A percentile compares a stretch with the other conserved stretches of the same genome.
Evolutionary conservation across 2,888 invertebrate genomes (phyloP).

Genomic region (Agrochola circellaris): DNA sequence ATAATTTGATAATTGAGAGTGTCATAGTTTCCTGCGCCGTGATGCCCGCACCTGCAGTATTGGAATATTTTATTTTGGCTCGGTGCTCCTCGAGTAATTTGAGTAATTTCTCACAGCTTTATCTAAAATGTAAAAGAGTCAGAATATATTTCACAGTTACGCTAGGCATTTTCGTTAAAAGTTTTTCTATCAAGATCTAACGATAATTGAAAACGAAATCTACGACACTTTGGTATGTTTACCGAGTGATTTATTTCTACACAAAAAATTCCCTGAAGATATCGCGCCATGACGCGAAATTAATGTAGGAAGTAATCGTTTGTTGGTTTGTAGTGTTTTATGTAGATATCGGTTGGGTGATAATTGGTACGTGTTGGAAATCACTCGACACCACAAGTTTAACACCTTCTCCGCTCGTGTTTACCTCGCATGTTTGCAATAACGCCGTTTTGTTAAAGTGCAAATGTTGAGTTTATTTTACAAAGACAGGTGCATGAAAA

Average conservation of each 20-base stretch:
- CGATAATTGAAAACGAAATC: constrained; percentile 54
- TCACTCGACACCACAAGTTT: constrained; percentile 78
- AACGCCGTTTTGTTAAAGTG: constrained; percentile 80
- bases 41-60: constrained; percentile 74
- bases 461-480: constrained; percentile 78
- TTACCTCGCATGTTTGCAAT: constrained; percentile 83
- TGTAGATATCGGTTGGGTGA: constrained; percentile 82
- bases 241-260: constrained; percentile 43
- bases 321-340: constrained; percentile 73
- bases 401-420: constrained; percentile 81
- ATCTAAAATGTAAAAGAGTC: constrained; percentile 57
- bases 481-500: constrained; percentile 81
- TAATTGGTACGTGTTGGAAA: constrained; percentile 88
- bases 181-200: constrained; percentile 54
- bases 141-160: constrained; percentile 41
- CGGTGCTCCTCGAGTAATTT: constrained; percentile 52
- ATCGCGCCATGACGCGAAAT: constrained; percentile 46
- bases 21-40: constrained; percentile 73
- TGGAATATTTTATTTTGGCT: constrained; percentile 49
- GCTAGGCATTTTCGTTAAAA: constrained; percentile 41
- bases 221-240: constrained; percentile 41
- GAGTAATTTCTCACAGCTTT: constrained; percentile 55
- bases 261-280: constrained; percentile 19
- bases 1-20: constrained; percentile 87
- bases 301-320: constrained; percentile 80